Base-by-base conservation (phyloP, 2,888 invertebrate species). In the Xiphydria camelus region DNA sequence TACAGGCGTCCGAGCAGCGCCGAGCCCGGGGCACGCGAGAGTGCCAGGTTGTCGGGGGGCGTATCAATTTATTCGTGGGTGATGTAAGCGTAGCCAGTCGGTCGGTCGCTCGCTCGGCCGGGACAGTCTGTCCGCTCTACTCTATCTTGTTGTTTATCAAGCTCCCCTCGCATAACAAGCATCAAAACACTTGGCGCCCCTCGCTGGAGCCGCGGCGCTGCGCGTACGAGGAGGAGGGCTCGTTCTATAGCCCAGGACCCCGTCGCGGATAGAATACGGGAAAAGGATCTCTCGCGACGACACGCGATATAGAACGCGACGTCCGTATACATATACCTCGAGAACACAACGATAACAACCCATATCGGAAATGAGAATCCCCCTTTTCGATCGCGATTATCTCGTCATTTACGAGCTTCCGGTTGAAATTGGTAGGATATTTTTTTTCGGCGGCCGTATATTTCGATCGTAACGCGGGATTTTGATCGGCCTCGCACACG, bases 161-260 rank as follows among this genome's bases (percentile, higher is more conserved):
- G 53, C 46, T 57, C 61, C 62, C 62, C 52, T 59, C 59, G 53
- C 55, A 56, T 62, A 58, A 62, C 62, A 62, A 65, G 66, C 63
- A 66, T 66, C 66, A 65, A 70, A 69, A 66, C 63, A 67, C 61
- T 65, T 65, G 66, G 66, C 68, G 65, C 68, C 67, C 61, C 65
- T 51, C 49, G 47, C 56, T 52, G 50, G 51, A 53, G 51, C 55
- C 52, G 38, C 37, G 34, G 38, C 39, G 34, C 9, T 38, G 29
- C 49, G 41, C 39, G 38, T 22, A 17, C 45, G 34, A 40, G 40
- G 41, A 41, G 41, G 23, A 41, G 33, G 26, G 20, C 15, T 12
- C 7, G 7, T 29, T 7, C 12, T 12, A 10, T 29, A 29, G 29
- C 15, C 29, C 29, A 29, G 29, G 29, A 29, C 29, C 5, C 37